phyloP scores from a whole-genome alignment of 2,888 invertebrate species.

The Drosophila nigritarsus region DNA sequence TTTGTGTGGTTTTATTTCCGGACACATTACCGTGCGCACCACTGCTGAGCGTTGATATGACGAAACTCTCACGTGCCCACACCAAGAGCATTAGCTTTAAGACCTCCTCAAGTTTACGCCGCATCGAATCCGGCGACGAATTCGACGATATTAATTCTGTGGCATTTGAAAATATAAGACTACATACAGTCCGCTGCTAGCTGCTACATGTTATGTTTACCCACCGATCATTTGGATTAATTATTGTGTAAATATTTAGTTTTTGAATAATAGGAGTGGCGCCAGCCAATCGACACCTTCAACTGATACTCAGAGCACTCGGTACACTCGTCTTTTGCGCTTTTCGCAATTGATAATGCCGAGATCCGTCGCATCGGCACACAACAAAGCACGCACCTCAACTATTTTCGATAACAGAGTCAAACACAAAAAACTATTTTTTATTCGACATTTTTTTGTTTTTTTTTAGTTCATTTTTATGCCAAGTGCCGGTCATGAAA shows the following conservation, averaged over 20 bases:
- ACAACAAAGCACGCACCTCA: constrained; percentile 71
- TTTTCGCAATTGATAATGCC: constrained; percentile 52
- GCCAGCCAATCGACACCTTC: constrained; percentile 19
- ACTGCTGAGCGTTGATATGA: constrained; percentile 88
- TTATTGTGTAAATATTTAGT: constrained; percentile 55
- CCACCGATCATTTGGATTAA: constrained; percentile 70
- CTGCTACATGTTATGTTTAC: constrained; percentile 54
- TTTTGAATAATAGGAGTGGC: constrained; percentile 26
- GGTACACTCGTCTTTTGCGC: constrained; percentile 32
- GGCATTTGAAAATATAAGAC: constrained; percentile 16
- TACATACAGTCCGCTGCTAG: constrained; percentile 1
- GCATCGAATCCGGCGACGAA: constrained; percentile 85
- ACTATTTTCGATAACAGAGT: constrained; percentile 69
- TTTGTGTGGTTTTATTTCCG: constrained; percentile 84
- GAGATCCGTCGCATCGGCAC: constrained; percentile 53
- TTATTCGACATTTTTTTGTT: constrained; percentile 24
- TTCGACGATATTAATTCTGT: constrained; percentile 82
- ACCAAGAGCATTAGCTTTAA: constrained; percentile 92
- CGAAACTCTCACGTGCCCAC: constrained; percentile 92
- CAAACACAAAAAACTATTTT: constrained; percentile 41
- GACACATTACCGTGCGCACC: constrained; percentile 86
- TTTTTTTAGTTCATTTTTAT: constrained; percentile 34
- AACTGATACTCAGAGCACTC: constrained; percentile 8
- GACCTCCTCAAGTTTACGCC: constrained; percentile 90
- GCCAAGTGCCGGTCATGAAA: constrained; percentile 80